phyloP scores from a whole-genome alignment of 2,113 vertebrate species.

The Mesoclemmys tuberculata region DNA sequence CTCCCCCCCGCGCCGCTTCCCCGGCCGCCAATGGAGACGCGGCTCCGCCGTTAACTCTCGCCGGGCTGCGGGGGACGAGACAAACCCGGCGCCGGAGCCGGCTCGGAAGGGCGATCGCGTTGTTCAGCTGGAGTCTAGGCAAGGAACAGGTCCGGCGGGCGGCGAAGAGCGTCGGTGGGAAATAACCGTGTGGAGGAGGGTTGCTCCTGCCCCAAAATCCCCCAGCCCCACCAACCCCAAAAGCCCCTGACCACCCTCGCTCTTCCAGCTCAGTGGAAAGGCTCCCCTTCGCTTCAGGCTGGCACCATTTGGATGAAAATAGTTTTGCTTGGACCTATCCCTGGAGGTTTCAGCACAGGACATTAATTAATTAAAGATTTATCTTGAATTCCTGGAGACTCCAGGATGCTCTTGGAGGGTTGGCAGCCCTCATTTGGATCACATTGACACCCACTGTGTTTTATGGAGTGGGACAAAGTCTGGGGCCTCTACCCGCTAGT shows the following conservation, averaged over 20 bases:
- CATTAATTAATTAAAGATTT: background rate
- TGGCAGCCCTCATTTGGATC: background rate
- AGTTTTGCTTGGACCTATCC: background rate
- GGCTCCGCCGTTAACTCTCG: slow-evolving; percentile 56
- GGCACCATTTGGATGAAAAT: background rate
- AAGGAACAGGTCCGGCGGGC: background rate
- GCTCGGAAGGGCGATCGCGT: background rate
- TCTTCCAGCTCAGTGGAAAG: too few species aligned
- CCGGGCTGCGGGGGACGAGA: slow-evolving; percentile 42
- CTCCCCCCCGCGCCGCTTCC: slow-evolving; percentile 22
- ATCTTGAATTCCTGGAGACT: background rate
- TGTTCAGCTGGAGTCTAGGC: too few species aligned
- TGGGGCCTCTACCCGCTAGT: background rate
- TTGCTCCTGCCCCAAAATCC: background rate
- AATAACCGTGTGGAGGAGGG: too few species aligned
- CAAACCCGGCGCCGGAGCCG: background rate
- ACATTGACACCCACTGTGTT: background rate
- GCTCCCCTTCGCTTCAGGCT: background rate
- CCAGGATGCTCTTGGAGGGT: background rate
- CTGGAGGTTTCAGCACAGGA: background rate
- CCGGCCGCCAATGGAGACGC: slow-evolving; percentile 51
- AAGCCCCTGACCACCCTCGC: too few species aligned
- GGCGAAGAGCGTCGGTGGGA: too few species aligned
- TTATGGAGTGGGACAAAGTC: background rate
- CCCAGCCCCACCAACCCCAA: too few species aligned